Evolutionary conservation across 1,140 invertebrate genomes (phyloP).

Genomic region (Drosophila bifasciata): DNA sequence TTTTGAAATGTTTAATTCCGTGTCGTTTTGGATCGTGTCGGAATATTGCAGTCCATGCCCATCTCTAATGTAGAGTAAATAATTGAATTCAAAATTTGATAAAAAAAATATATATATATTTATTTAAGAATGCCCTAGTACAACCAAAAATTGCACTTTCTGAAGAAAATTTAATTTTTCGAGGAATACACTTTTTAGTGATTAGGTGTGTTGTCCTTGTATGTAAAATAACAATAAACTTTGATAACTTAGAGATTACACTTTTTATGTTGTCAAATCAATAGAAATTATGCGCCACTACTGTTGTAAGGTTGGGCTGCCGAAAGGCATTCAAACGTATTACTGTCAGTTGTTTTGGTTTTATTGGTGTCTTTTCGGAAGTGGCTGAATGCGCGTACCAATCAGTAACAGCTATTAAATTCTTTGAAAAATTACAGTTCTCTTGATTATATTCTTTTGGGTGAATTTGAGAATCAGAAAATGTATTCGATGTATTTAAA

Average conservation of each 20-base stretch:
- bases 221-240: slow-evolving; percentile 69
- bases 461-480: slow-evolving; percentile 42
- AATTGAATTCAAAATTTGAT: too few species aligned
- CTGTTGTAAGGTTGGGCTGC: slow-evolving; percentile 55
- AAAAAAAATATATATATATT: too few species aligned
- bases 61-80: too few species aligned
- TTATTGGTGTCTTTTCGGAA: slow-evolving; percentile 50
- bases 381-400: slow-evolving; percentile 57
- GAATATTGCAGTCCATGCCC: too few species aligned
- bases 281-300: slow-evolving; percentile 74
- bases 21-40: too few species aligned
- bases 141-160: too few species aligned
- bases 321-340: slow-evolving; percentile 52
- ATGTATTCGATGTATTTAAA: slow-evolving; percentile 47
- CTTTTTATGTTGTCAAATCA: slow-evolving; percentile 76
- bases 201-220: slow-evolving; percentile 45
- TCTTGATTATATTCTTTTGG: slow-evolving; percentile 71
- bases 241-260: slow-evolving; percentile 27
- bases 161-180: too few species aligned
- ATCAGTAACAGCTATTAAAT: slow-evolving; percentile 52
- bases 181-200: slow-evolving; percentile 2
- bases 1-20: too few species aligned
- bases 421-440: slow-evolving; percentile 70
- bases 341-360: slow-evolving; percentile 36
- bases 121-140: too few species aligned